A percentile compares a stretch with the other conserved stretches of the same genome.
Evolutionary conservation across 2,888 invertebrate species (phyloP).

Genomic region (Agrotis clavis): DNA sequence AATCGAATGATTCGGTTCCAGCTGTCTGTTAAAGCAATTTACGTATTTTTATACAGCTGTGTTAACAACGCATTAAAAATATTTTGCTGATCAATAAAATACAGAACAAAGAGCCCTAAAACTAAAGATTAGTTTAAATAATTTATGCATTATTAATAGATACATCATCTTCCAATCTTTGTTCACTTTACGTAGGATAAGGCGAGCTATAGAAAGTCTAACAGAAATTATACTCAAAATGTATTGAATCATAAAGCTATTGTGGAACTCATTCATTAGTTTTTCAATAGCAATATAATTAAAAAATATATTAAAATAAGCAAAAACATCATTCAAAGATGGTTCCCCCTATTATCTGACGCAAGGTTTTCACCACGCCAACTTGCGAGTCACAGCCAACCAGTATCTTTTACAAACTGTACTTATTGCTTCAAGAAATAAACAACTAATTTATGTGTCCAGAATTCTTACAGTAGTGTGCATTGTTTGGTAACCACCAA

Average conservation of each 20-base stretch:
- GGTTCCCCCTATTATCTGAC: background rate
- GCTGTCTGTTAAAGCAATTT: conserved; percentile 9
- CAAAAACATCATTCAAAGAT: conserved; percentile 1
- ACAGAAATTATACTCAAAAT: too few species aligned
- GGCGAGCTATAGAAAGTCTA: too few species aligned
- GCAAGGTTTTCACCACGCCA: conserved; percentile 1
- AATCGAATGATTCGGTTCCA: background rate
- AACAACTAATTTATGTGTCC: conserved; percentile 45
- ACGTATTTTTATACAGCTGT: conserved; percentile 50
- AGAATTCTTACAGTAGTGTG: conserved; percentile 47
- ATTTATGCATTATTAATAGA: background rate
- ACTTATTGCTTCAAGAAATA: conserved; percentile 54
- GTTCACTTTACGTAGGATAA: too few species aligned
- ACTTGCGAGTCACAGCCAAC: conserved; percentile 38
- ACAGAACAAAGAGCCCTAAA: background rate
- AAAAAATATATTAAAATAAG: background rate
- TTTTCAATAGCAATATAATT: too few species aligned
- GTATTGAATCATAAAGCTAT: too few species aligned
- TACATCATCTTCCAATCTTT: background rate
- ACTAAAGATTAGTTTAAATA: background rate
- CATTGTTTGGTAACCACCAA: conserved; percentile 52
- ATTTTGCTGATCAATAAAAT: background rate
- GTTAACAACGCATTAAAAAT: background rate
- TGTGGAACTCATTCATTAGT: too few species aligned
- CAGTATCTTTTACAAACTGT: conserved; percentile 32